A percentile compares a stretch with the other conserved stretches of the same genome.
These are phyloP conservation scores for Alitta virens DNA, from an alignment of 2,888 invertebrate genomes.

Conservation along the genomic window DNA sequence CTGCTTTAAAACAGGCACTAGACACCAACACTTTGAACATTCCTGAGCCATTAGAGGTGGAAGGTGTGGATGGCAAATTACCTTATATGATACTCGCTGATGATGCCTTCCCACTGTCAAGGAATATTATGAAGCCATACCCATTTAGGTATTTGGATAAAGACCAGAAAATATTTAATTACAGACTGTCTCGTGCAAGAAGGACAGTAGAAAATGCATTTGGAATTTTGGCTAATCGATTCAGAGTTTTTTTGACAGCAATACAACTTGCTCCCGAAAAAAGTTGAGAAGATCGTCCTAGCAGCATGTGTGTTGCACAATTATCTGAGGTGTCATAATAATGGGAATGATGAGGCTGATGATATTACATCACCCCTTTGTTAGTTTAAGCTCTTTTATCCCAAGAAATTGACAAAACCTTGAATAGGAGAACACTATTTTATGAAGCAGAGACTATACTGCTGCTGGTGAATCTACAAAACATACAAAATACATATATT, in stretches of 20 bases:
- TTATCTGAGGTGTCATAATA: neutral
- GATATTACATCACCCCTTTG: too few species aligned
- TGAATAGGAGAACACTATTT: too few species aligned
- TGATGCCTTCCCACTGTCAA: constrained; percentile 28
- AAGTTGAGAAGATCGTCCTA: neutral
- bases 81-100: constrained; percentile 28
- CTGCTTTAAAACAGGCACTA: too few species aligned
- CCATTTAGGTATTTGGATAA: constrained; percentile 6
- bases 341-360: too few species aligned
- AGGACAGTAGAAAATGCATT: neutral
- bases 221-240: constrained; percentile 2
- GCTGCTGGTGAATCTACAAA: too few species aligned
- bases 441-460: too few species aligned
- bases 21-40: constrained; percentile 14
- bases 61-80: neutral
- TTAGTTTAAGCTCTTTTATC: too few species aligned
- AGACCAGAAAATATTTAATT: neutral
- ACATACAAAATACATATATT: too few species aligned
- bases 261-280: neutral
- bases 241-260: neutral
- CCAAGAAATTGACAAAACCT: too few species aligned
- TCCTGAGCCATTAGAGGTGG: constrained; percentile 13
- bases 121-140: constrained; percentile 27
- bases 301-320: neutral
- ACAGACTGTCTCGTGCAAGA: constrained; percentile 1